Percentiles rank a stretch among this genome's conserved stretches.
Evolutionary conservation across 2,113 vertebrate genomes (phyloP).

Genomic region (Heloderma charlesbogerti): DNA sequence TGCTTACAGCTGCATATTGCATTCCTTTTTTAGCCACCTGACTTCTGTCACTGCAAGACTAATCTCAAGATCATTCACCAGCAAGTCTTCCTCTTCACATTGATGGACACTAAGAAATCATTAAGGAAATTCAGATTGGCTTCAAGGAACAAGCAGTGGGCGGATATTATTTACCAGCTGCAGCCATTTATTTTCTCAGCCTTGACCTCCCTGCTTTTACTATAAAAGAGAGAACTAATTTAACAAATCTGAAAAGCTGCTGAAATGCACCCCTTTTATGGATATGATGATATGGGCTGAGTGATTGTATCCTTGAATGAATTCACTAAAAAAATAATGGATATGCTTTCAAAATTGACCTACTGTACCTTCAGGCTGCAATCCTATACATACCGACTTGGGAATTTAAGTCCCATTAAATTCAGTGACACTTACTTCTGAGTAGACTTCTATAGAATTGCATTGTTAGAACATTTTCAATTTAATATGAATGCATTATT

Average conservation of each 20-base stretch:
- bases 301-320: slow-evolving; percentile 14
- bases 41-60: neutral
- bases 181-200: slow-evolving; percentile 82
- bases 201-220: slow-evolving; percentile 81
- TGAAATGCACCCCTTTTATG: slow-evolving; percentile 25
- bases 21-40: slow-evolving; percentile 20
- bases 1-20: accelerated
- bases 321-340: neutral
- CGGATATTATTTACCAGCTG: slow-evolving; percentile 83
- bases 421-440: too few relatives aligned
- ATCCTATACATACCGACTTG: too few relatives aligned
- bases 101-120: slow-evolving; percentile 70
- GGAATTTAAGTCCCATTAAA: too few relatives aligned
- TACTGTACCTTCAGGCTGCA: too few relatives aligned
- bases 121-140: slow-evolving; percentile 75
- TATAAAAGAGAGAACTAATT: slow-evolving; percentile 65
- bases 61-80: slow-evolving; percentile 55
- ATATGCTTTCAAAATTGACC: neutral
- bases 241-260: slow-evolving; percentile 55
- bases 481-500: neutral
- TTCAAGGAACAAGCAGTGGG: slow-evolving; percentile 67
- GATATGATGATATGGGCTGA: slow-evolving; percentile 31
- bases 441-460: too few relatives aligned
- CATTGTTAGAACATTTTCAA: neutral
- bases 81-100: slow-evolving; percentile 64